These are phyloP conservation scores for Panurus biarmicus DNA, from an alignment of 2,113 vertebrate genomes.

Conservation along the genomic window DNA sequence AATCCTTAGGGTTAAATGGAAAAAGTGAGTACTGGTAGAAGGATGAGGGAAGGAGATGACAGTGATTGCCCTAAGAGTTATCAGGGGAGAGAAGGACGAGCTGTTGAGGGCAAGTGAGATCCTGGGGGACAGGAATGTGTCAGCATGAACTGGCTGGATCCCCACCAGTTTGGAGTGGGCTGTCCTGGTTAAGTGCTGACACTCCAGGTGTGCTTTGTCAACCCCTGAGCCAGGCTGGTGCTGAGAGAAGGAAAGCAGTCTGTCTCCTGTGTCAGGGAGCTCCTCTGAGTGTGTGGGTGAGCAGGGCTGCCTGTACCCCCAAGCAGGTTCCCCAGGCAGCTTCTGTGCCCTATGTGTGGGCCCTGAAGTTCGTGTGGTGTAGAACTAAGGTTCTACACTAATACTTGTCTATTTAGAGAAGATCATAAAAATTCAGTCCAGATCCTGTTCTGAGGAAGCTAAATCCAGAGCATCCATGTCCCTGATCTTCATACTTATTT, in stretches of 20 bases:
- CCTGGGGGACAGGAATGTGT: neutral
- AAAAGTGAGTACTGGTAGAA: neutral
- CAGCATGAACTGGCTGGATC: neutral
- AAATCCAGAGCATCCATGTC: neutral
- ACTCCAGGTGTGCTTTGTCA: neutral
- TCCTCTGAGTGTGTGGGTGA: neutral
- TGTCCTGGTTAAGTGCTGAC: neutral
- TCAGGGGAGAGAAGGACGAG: neutral
- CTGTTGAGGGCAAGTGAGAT: neutral
- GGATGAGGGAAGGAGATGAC: neutral
- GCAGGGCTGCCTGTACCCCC: neutral
- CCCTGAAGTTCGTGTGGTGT: neutral
- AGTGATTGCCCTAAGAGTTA: neutral
- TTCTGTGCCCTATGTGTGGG: neutral
- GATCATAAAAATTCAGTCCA: neutral
- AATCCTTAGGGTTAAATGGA: neutral
- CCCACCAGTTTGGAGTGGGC: neutral
- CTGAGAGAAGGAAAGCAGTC: neutral
- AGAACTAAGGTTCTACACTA: neutral
- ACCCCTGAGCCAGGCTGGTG: neutral
- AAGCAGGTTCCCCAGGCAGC: neutral
- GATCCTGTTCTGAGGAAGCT: neutral
- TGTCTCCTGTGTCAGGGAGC: neutral
- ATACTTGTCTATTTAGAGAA: neutral
- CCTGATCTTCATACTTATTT: neutral